phyloP scores from a whole-genome alignment of 1,140 invertebrate species.

The Pachyrhynchus sulphureomaculatus region DNA sequence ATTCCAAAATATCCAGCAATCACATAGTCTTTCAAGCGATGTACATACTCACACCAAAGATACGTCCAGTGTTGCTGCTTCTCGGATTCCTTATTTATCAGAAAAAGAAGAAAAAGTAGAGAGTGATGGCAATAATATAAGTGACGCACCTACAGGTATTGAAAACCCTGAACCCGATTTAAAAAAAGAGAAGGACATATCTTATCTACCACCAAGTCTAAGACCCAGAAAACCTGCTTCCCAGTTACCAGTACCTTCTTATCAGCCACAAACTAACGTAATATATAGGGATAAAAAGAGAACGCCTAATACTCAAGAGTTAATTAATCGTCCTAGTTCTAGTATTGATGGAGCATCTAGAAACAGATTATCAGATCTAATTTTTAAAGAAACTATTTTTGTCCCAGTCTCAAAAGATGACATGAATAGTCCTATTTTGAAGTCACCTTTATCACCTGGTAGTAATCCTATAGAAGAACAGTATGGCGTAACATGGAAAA shows the following conservation, averaged over 20 bases:
- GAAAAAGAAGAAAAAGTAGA: no score
- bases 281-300: neutral
- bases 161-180: neutral
- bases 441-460: neutral
- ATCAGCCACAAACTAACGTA: neutral
- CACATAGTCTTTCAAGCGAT: no score
- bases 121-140: neutral
- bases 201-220: constrained; percentile 3
- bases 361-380: constrained; percentile 17
- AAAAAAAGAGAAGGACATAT: no score
- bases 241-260: neutral
- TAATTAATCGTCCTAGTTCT: neutral
- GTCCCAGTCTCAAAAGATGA: neutral
- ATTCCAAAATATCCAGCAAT: no score
- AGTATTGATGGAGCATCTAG: neutral
- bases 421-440: neutral
- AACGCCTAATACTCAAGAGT: neutral
- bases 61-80: no score
- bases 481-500: no score
- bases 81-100: no score
- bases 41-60: no score
- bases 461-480: no score
- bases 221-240: constrained; percentile 1
- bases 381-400: constrained; percentile 28
- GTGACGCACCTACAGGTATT: neutral